Percentiles rank a stretch among this genome's conserved stretches.
phyloP scores from a whole-genome alignment of 2,888 invertebrate genomes.

The Idaea straminata region DNA sequence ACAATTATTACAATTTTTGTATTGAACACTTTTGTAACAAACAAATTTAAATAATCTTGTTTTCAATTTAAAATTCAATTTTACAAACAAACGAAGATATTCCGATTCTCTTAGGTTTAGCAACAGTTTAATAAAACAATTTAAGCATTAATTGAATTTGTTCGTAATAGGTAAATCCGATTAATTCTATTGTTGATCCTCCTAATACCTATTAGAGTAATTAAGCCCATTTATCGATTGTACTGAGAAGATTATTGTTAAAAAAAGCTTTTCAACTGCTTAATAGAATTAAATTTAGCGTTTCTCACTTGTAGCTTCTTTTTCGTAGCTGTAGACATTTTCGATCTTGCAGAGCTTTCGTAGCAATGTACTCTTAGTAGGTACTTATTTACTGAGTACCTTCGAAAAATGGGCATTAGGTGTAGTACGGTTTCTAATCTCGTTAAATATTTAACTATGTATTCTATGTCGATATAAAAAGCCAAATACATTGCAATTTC shows the following conservation, averaged over 20 bases:
- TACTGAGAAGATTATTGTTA: conserved; percentile 10
- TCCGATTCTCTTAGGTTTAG: neutral
- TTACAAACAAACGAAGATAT: neutral
- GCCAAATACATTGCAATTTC: conserved; percentile 43
- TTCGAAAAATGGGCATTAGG: neutral
- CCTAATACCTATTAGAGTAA: conserved; percentile 15
- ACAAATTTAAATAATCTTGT: conserved; percentile 22
- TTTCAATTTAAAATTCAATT: conserved; percentile 10
- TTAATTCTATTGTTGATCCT: neutral
- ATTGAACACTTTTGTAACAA: conserved; percentile 56
- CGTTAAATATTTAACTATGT: conserved; percentile 13
- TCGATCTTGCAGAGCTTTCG: no score
- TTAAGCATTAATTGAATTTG: neutral
- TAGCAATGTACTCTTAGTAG: no score
- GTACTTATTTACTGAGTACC: neutral
- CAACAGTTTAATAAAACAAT: neutral
- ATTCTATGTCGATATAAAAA: conserved; percentile 39
- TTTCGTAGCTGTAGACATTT: no score
- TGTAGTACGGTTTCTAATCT: neutral
- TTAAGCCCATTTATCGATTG: conserved; percentile 9
- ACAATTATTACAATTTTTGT: conserved; percentile 30
- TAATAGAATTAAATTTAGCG: no score
- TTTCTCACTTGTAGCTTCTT: no score
- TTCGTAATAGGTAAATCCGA: neutral
- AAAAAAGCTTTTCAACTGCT: no score